Percentiles rank a stretch among this genome's conserved stretches.
Evolutionary conservation across 2,797 vertebrate species (phyloP).

Genomic region (Xiphophorus birchmanni): DNA sequence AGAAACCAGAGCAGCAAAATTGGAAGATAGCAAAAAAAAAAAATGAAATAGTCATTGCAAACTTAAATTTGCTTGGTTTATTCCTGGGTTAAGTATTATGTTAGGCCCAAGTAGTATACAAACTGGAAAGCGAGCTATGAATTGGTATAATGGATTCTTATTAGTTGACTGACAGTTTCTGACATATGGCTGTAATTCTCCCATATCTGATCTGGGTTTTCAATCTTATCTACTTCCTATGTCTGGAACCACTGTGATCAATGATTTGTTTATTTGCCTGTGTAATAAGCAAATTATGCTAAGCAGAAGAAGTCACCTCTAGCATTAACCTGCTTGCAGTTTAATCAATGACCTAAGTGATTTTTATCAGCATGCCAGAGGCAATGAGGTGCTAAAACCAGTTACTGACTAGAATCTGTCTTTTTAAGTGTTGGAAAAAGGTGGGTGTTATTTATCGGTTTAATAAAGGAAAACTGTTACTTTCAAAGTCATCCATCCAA

Average conservation of each 20-base stretch:
- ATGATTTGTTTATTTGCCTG: constrained; percentile 80
- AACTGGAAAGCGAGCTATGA: not conserved
- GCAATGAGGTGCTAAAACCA: constrained; percentile 62
- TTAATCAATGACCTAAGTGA: constrained; percentile 81
- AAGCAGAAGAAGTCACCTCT: constrained; percentile 70
- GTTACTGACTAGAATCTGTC: constrained; percentile 49
- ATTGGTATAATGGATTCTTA: constrained; percentile 19
- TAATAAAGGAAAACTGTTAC: constrained; percentile 33
- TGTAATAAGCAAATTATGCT: constrained; percentile 78
- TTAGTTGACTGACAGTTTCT: constrained; percentile 21
- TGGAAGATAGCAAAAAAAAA: not conserved
- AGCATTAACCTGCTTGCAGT: constrained; percentile 79
- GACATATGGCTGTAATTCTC: constrained; percentile 38
- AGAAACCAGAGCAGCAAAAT: constrained; percentile 6
- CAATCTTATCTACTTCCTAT: constrained; percentile 58
- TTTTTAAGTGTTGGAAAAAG: constrained; percentile 51
- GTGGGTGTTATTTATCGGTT: constrained; percentile 33
- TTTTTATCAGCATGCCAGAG: constrained; percentile 75
- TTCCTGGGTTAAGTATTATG: not conserved
- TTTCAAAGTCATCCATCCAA: constrained; percentile 38
- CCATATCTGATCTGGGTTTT: constrained; percentile 48
- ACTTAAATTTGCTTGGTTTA: not conserved
- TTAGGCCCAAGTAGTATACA: not conserved
- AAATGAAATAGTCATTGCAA: not conserved
- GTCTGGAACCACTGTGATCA: constrained; percentile 66